phyloP scores from a whole-genome alignment of 2,113 vertebrate species.

The Spermophilus dauricus region DNA sequence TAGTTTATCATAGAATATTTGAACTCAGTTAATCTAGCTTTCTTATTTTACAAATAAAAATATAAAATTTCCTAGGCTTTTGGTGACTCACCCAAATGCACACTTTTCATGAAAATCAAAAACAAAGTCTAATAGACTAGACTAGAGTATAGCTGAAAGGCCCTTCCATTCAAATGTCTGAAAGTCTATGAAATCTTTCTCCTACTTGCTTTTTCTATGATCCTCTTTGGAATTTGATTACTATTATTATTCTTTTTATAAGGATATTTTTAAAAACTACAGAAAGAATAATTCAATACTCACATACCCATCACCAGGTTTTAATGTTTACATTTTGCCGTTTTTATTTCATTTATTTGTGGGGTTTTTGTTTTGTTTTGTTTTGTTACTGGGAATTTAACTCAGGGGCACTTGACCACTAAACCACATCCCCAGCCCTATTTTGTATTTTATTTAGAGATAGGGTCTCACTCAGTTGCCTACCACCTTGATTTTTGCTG shows the following conservation, averaged over 20 bases:
- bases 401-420: too few relatives aligned
- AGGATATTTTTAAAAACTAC: background rate
- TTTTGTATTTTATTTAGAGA: too few relatives aligned
- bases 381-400: too few relatives aligned
- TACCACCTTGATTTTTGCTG: too few relatives aligned
- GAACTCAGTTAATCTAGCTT: background rate
- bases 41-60: slow-evolving; percentile 30
- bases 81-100: background rate
- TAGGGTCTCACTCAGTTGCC: too few relatives aligned
- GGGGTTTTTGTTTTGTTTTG: too few relatives aligned
- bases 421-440: too few relatives aligned
- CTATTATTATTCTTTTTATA: background rate
- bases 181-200: background rate
- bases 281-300: background rate
- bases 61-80: slow-evolving; percentile 2
- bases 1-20: background rate
- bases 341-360: background rate
- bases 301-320: background rate
- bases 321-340: slow-evolving; percentile 2
- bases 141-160: background rate
- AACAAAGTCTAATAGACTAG: background rate
- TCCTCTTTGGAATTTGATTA: slow-evolving; percentile 10
- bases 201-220: background rate
- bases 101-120: background rate
- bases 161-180: background rate